These are phyloP conservation scores for Meta bourneti DNA, from an alignment of 2,888 invertebrate species.

Conservation along the genomic window DNA sequence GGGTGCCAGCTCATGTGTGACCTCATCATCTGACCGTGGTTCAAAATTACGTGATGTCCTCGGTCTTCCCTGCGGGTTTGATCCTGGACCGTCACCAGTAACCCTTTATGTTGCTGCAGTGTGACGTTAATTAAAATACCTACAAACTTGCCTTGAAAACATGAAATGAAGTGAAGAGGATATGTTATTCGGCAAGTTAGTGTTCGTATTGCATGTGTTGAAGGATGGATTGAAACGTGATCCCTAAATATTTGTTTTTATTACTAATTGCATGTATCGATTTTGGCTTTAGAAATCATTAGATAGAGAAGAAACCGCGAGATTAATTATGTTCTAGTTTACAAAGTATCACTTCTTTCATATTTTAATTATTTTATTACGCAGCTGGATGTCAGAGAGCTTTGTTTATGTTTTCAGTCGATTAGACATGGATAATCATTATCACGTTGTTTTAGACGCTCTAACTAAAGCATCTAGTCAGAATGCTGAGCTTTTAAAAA, in stretches of 20 bases:
- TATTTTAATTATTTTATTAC: constrained; percentile 61
- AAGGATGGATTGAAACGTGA: background rate
- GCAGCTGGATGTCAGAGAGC: constrained; percentile 30
- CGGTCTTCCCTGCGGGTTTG: too few species aligned
- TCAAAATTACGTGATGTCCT: too few species aligned
- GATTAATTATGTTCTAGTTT: constrained; percentile 9
- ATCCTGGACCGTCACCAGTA: too few species aligned
- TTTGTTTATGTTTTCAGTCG: constrained; percentile 52
- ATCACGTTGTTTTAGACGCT: constrained; percentile 85
- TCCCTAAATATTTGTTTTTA: constrained; percentile 3
- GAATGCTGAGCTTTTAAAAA: constrained; percentile 90
- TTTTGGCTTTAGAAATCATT: background rate
- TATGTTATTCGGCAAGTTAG: constrained; percentile 1
- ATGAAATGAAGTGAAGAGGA: background rate
- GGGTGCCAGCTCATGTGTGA: too few species aligned
- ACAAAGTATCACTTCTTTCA: background rate
- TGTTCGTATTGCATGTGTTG: constrained; percentile 29
- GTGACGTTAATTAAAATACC: too few species aligned
- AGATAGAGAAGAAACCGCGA: background rate
- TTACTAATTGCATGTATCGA: background rate
- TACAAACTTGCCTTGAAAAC: background rate
- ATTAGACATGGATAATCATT: constrained; percentile 67
- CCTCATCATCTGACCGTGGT: too few species aligned
- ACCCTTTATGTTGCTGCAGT: too few species aligned
- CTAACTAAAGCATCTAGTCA: constrained; percentile 92